Percentiles rank a stretch among this genome's conserved stretches.
Evolutionary conservation across 2,797 vertebrate species (phyloP).

Genomic region (Anas bernieri): DNA sequence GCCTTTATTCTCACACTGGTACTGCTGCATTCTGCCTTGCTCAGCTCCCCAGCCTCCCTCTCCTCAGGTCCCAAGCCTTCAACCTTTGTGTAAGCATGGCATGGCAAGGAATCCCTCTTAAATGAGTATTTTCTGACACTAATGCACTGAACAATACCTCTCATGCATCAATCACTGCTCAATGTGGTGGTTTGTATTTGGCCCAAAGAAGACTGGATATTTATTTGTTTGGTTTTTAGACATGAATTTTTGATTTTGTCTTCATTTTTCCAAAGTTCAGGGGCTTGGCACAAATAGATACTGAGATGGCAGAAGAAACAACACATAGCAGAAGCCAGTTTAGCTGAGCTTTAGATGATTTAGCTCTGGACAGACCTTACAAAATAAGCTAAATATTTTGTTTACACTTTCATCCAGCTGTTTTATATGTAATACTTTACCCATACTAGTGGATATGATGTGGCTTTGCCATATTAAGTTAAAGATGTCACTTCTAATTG

Average conservation of each 20-base stretch:
- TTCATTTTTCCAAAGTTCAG: background rate
- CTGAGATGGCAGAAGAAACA: background rate
- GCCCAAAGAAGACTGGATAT: background rate
- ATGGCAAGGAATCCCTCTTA: background rate
- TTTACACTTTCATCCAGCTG: background rate
- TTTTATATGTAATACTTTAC: background rate
- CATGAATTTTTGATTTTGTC: background rate
- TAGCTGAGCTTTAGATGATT: background rate
- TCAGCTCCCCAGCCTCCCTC: background rate
- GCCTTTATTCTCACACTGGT: background rate
- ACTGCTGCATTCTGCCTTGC: background rate
- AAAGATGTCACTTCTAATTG: background rate
- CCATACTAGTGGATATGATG: background rate
- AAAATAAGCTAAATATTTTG: background rate
- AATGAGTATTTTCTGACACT: background rate
- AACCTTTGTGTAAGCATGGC: background rate
- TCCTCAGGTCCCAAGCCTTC: background rate
- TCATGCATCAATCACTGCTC: background rate
- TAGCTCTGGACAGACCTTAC: background rate
- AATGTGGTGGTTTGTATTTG: background rate
- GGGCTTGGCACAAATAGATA: background rate
- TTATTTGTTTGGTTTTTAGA: background rate
- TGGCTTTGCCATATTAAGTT: background rate
- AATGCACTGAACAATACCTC: background rate
- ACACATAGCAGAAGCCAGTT: background rate